A percentile compares a stretch with the other conserved stretches of the same genome.
Evolutionary conservation across 2,113 vertebrate genomes (phyloP).

Genomic region (Channa maculata): DNA sequence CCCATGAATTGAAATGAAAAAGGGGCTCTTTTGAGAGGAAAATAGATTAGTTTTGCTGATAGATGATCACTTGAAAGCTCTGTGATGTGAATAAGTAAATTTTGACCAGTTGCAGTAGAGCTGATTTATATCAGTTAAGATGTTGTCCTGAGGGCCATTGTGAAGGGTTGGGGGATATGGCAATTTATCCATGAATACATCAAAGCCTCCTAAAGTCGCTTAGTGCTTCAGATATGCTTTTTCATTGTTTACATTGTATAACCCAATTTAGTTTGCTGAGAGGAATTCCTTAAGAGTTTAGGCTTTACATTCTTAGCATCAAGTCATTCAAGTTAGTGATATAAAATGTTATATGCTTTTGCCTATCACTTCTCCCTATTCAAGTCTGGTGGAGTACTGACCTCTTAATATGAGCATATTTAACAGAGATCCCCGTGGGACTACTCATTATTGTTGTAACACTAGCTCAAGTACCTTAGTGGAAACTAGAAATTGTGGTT

Average conservation of each 20-base stretch:
- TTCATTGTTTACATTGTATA: slow-evolving; percentile 66
- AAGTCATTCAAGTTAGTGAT: slow-evolving; percentile 19
- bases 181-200: slow-evolving; percentile 79
- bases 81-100: slow-evolving; percentile 80
- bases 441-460: slow-evolving; percentile 73
- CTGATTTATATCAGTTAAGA: slow-evolving; percentile 81
- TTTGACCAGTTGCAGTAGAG: slow-evolving; percentile 80
- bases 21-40: slow-evolving; percentile 67
- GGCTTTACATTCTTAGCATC: slow-evolving; percentile 33
- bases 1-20: slow-evolving; percentile 78
- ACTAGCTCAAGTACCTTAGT: slow-evolving; percentile 66
- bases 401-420: slow-evolving; percentile 73
- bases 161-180: slow-evolving; percentile 49
- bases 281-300: slow-evolving; percentile 53
- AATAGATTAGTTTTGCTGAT: slow-evolving; percentile 82
- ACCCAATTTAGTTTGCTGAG: slow-evolving; percentile 53
- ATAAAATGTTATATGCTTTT: slow-evolving; percentile 25
- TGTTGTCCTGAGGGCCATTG: slow-evolving; percentile 65
- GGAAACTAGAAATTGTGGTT: slow-evolving; percentile 75
- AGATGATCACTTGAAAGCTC: slow-evolving; percentile 79
- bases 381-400: slow-evolving; percentile 37
- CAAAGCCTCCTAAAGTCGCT: slow-evolving; percentile 68
- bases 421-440: slow-evolving; percentile 62
- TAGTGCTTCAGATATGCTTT: slow-evolving; percentile 52
- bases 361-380: slow-evolving; percentile 11